These are phyloP conservation scores for Pipistrellus kuhlii DNA, from an alignment of 2,797 vertebrate species.

Conservation along the genomic window DNA sequence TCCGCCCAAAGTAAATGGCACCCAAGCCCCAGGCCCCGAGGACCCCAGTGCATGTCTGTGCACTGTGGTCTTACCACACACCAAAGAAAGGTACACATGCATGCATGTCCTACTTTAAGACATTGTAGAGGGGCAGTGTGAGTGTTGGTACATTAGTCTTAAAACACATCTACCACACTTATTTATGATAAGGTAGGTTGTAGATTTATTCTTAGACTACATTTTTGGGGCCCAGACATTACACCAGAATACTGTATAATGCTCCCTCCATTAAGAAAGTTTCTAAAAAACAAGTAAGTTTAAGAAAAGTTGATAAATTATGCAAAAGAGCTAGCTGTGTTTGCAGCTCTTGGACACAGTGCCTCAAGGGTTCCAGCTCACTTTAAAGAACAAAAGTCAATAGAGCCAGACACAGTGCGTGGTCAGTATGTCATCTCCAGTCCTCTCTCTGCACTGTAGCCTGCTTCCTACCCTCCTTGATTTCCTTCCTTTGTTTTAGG, in stretches of 20 bases:
- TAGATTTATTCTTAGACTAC: neutral
- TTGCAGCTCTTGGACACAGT: neutral
- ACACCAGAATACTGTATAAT: neutral
- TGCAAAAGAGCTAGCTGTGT: neutral
- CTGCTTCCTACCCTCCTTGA: neutral
- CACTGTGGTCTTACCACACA: neutral
- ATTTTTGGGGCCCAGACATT: constrained; percentile 13
- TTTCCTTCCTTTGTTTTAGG: constrained; percentile 33
- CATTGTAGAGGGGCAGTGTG: neutral
- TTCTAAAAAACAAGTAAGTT: neutral
- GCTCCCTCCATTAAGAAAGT: neutral
- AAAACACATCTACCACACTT: neutral
- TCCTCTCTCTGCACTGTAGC: neutral
- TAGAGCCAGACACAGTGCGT: neutral
- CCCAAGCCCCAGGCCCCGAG: neutral
- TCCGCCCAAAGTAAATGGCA: neutral
- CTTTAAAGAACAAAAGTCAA: neutral
- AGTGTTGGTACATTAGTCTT: neutral
- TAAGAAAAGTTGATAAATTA: constrained; percentile 17
- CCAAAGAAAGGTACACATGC: neutral
- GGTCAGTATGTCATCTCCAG: neutral
- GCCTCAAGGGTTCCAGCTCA: neutral
- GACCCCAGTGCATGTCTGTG: neutral
- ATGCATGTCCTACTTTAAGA: neutral
- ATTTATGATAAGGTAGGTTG: neutral